These are phyloP conservation scores for Metopia argyrocephala DNA, from an alignment of 2,888 invertebrate genomes.

Conservation along the genomic window DNA sequence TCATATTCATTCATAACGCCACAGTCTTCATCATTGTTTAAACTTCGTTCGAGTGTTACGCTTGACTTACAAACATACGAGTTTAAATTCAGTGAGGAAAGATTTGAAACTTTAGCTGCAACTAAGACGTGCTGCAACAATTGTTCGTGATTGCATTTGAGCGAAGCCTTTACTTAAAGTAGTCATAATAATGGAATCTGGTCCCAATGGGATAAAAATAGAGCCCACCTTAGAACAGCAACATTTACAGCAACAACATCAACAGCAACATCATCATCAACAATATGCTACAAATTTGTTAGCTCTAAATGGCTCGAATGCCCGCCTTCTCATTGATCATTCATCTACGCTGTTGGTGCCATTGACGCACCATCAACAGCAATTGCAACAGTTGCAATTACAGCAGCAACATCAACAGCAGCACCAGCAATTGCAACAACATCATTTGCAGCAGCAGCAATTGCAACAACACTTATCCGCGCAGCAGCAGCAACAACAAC, in stretches of 20 bases:
- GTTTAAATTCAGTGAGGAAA: neutral
- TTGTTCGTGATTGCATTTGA: slow-evolving; percentile 52
- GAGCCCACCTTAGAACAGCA: slow-evolving; percentile 77
- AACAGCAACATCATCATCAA: slow-evolving; percentile 70
- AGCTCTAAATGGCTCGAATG: slow-evolving; percentile 77
- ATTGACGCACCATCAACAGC: slow-evolving; percentile 71
- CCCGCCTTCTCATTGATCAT: slow-evolving; percentile 77
- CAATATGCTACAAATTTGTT: slow-evolving; percentile 77
- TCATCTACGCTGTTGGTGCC: slow-evolving; percentile 76
- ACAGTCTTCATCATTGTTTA: slow-evolving; percentile 32
- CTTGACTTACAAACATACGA: slow-evolving; percentile 42
- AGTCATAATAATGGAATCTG: slow-evolving; percentile 77
- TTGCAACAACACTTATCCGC: slow-evolving; percentile 69
- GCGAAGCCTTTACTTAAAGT: slow-evolving; percentile 53
- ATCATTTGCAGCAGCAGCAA: slow-evolving; percentile 68
- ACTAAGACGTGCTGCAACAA: slow-evolving; percentile 6
- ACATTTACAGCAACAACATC: slow-evolving; percentile 69
- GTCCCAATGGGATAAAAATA: slow-evolving; percentile 78
- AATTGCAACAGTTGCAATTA: slow-evolving; percentile 70
- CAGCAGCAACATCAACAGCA: slow-evolving; percentile 71
- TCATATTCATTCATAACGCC: slow-evolving; percentile 39
- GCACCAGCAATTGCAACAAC: slow-evolving; percentile 64
- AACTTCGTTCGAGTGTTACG: slow-evolving; percentile 41
- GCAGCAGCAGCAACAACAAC: slow-evolving; percentile 71
- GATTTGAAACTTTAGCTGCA: slow-evolving; percentile 1